A percentile compares a stretch with the other conserved stretches of the same genome.
Conservation (phyloP, 2,888 invertebrate species). For the Catonia carolina region DNA sequence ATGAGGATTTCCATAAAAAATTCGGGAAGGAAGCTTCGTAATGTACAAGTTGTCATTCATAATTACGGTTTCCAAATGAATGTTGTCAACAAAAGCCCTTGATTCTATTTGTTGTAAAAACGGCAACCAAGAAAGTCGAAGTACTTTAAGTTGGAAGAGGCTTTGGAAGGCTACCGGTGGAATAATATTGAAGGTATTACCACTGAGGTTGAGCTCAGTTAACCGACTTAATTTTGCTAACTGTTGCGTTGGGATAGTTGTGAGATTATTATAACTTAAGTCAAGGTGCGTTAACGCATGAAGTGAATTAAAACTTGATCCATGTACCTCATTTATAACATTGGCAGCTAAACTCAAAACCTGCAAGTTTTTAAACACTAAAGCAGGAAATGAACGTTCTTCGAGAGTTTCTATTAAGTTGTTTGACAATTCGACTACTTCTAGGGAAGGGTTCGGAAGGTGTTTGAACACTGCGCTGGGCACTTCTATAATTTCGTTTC, state of each 20-base stretch:
- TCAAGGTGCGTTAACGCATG: slow-evolving; percentile 65
- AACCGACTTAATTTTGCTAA: slow-evolving; percentile 70
- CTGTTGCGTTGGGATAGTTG: slow-evolving; percentile 66
- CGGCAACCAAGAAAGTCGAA: slow-evolving; percentile 49
- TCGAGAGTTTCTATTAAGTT: slow-evolving; percentile 70
- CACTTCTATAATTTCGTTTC: slow-evolving; percentile 71
- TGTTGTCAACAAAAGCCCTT: slow-evolving; percentile 77
- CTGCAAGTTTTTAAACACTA: slow-evolving; percentile 61
- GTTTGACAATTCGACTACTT: slow-evolving; percentile 66
- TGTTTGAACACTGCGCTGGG: slow-evolving; percentile 54
- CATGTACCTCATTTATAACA: slow-evolving; percentile 63
- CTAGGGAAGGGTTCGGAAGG: slow-evolving; percentile 59
- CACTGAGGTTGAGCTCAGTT: slow-evolving; percentile 66
- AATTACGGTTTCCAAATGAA: slow-evolving; percentile 68
- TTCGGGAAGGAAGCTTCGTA: slow-evolving; percentile 64
- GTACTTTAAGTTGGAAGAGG: slow-evolving; percentile 68
- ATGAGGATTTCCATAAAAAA: slow-evolving; percentile 78
- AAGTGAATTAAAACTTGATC: slow-evolving; percentile 66
- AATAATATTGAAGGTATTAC: slow-evolving; percentile 66
- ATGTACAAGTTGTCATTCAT: slow-evolving; percentile 72
- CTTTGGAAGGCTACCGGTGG: slow-evolving; percentile 63
- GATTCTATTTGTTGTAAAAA: slow-evolving; percentile 60
- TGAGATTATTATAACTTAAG: slow-evolving; percentile 75
- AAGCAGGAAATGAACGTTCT: slow-evolving; percentile 64
- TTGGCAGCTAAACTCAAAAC: slow-evolving; percentile 57